Evolutionary conservation across 2,797 vertebrate genomes (phyloP).

Genomic region (Calcarius lapponicus): DNA sequence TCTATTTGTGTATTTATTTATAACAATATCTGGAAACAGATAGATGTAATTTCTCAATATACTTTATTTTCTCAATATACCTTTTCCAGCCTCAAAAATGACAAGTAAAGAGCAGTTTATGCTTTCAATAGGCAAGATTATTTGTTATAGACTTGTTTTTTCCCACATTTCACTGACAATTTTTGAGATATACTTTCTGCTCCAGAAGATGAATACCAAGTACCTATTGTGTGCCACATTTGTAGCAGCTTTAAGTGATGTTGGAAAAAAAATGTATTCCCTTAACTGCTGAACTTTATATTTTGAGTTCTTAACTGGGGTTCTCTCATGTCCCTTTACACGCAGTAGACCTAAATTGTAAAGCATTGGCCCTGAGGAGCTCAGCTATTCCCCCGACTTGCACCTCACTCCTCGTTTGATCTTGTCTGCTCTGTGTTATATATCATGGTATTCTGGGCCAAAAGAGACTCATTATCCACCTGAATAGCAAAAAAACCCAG

Average conservation of each 20-base stretch:
- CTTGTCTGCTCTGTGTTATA: background rate
- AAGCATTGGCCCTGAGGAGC: background rate
- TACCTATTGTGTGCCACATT: background rate
- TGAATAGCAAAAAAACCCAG: slow-evolving; percentile 41
- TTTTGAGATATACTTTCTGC: slow-evolving; percentile 1
- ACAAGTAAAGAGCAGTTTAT: slow-evolving; percentile 19
- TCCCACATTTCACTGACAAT: slow-evolving; percentile 24
- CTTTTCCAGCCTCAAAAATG: background rate
- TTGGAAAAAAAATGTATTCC: background rate
- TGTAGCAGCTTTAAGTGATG: background rate
- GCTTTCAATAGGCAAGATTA: background rate
- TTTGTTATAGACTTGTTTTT: background rate
- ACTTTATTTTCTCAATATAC: background rate
- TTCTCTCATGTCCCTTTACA: background rate
- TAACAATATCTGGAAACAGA: background rate
- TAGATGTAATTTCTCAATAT: background rate
- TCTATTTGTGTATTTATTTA: background rate
- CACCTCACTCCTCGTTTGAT: background rate
- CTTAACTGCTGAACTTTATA: background rate
- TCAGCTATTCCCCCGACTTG: background rate
- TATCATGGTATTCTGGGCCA: slow-evolving; percentile 30
- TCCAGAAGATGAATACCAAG: slow-evolving; percentile 30
- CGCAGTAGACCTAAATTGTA: background rate
- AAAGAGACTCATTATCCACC: slow-evolving; percentile 59
- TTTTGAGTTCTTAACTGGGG: slow-evolving; percentile 1